These are phyloP conservation scores for Ochlodes sylvanus DNA, from an alignment of 2,888 invertebrate genomes.

Conservation along the genomic window DNA sequence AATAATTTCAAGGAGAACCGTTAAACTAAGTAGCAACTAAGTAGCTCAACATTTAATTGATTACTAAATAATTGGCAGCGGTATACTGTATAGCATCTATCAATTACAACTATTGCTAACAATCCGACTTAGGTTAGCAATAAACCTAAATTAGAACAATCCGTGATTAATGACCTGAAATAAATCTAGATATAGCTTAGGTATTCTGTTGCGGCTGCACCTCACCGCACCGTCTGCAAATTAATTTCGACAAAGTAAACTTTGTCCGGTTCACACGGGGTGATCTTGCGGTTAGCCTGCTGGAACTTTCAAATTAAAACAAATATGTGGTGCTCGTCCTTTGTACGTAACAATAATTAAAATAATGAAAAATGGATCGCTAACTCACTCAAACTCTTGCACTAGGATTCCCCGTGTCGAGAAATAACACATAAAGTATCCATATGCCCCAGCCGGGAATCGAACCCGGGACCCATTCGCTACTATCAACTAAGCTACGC, in stretches of 20 bases:
- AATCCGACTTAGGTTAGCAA: neutral
- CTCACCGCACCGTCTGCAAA: slow-evolving; percentile 17
- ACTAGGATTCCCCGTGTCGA: too few species aligned
- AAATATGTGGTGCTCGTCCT: neutral
- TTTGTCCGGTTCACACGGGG: neutral
- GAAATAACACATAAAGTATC: too few species aligned
- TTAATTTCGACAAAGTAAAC: slow-evolving; percentile 19
- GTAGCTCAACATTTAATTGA: neutral
- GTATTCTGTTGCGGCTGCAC: slow-evolving; percentile 7
- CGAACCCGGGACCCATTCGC: too few species aligned
- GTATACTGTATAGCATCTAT: neutral
- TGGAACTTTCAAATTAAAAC: neutral
- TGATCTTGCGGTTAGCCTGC: neutral
- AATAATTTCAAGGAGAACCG: too few species aligned
- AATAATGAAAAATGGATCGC: too few species aligned
- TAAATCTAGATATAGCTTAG: slow-evolving; percentile 13
- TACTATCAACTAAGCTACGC: too few species aligned
- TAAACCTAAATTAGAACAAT: slow-evolving; percentile 6
- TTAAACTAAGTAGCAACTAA: too few species aligned
- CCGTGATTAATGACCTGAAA: slow-evolving; percentile 12
- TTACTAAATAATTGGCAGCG: neutral
- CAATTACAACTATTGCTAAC: slow-evolving; percentile 1
- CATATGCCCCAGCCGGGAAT: too few species aligned
- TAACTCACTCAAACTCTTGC: too few species aligned
- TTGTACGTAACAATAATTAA: too few species aligned